Evolutionary conservation across 2,888 invertebrate species (phyloP).

Genomic region (Tetranychus piercei): DNA sequence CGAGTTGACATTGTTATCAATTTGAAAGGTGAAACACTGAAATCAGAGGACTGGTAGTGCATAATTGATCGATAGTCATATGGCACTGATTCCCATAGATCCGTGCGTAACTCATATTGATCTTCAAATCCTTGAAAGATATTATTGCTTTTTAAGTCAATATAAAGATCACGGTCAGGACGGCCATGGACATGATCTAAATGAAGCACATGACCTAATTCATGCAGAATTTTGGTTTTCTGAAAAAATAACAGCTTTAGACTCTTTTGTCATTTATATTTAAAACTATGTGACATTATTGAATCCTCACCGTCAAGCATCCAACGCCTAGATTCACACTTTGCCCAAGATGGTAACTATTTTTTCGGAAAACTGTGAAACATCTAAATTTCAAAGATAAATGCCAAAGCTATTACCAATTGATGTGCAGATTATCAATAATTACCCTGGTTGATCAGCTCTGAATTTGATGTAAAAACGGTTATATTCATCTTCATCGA

Average conservation of each 20-base stretch:
- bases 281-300: background rate
- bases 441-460: slow-evolving; percentile 8
- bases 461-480: background rate
- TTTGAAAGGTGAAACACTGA: background rate
- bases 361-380: background rate
- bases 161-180: slow-evolving; percentile 4
- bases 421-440: background rate
- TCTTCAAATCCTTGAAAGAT: background rate
- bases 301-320: slow-evolving; percentile 3
- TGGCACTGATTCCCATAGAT: background rate
- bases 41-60: slow-evolving; percentile 11
- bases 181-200: background rate
- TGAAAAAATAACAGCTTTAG: background rate
- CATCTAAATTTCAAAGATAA: background rate
- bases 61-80: slow-evolving; percentile 13
- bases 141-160: slow-evolving; percentile 2
- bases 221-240: slow-evolving; percentile 4
- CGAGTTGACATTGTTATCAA: background rate
- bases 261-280: background rate
- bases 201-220: slow-evolving; percentile 3
- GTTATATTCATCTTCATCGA: background rate
- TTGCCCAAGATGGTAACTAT: background rate
- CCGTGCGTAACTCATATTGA: background rate
- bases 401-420: background rate
- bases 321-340: slow-evolving; percentile 2